Evolutionary conservation across 2,113 vertebrate genomes (phyloP).

Genomic region (Aegotheles bennettii): DNA sequence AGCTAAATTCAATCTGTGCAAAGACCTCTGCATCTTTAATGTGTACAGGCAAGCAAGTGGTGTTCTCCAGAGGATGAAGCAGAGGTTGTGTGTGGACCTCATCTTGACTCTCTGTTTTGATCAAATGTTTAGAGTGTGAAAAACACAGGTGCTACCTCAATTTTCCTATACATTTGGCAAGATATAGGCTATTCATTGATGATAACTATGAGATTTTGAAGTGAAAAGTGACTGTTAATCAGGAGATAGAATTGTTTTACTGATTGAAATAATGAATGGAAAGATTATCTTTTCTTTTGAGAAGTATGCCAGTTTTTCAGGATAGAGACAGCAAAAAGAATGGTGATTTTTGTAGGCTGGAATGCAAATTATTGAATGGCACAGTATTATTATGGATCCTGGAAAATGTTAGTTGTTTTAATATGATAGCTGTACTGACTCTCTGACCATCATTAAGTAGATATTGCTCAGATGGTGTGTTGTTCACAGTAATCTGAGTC

Average conservation of each 20-base stretch:
- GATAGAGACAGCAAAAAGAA: not conserved
- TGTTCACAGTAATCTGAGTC: not conserved
- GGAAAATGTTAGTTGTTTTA: slow-evolving; percentile 6
- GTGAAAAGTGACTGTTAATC: not conserved
- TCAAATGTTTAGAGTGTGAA: not conserved
- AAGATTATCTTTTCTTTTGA: not conserved
- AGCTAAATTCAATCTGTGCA: not conserved
- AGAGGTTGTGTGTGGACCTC: not conserved
- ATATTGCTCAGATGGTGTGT: not conserved
- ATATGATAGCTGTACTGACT: not conserved
- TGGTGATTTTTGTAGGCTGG: not conserved
- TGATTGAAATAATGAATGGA: not conserved
- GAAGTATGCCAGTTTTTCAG: not conserved
- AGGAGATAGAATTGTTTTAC: not conserved
- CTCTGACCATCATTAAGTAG: not conserved
- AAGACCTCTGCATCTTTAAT: not conserved
- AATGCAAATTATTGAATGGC: slow-evolving; percentile 10
- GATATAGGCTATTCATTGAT: not conserved
- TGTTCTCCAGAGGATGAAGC: not conserved
- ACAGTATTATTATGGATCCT: not conserved
- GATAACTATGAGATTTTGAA: not conserved
- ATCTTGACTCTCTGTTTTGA: not conserved
- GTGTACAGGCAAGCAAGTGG: not conserved
- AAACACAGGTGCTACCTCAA: not conserved
- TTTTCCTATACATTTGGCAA: not conserved